Evolutionary conservation across 92 coral and sea anemone genomes (phyloP).

Genomic region (Phenganax subtilis): DNA sequence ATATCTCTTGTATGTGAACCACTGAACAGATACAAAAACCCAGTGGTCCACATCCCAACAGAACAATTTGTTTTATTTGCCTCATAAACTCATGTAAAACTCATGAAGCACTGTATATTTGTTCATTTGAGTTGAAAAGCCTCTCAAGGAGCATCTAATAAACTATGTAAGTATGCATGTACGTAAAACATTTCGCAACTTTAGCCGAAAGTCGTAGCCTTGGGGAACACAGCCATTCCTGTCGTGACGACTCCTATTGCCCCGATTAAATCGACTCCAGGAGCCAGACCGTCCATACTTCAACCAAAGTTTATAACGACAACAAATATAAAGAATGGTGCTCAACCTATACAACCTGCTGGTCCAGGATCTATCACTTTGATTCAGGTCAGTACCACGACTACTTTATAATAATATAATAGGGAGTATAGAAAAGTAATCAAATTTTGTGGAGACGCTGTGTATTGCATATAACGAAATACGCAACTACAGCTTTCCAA

Average conservation of each 20-base stretch:
- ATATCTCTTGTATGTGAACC: too few species aligned
- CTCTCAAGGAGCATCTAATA: too few species aligned
- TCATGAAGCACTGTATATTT: too few species aligned
- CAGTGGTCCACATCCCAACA: too few species aligned
- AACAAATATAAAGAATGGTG: slow-evolving; percentile 65
- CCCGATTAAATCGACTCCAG: slow-evolving; percentile 55
- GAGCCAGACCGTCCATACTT: slow-evolving; percentile 56
- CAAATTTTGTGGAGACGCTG: too few species aligned
- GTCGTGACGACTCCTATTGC: slow-evolving; percentile 84
- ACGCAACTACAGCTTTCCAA: too few species aligned
- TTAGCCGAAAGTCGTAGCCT: slow-evolving; percentile 81
- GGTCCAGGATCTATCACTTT: slow-evolving; percentile 74
- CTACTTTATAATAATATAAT: not conserved
- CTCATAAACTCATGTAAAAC: too few species aligned
- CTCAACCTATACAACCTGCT: slow-evolving; percentile 83
- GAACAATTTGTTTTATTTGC: too few species aligned
- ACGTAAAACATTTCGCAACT: not conserved
- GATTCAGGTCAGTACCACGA: slow-evolving; percentile 62
- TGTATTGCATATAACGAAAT: too few species aligned
- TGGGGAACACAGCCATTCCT: slow-evolving; percentile 76
- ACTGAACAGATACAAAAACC: too few species aligned
- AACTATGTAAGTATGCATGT: not conserved
- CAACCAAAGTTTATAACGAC: slow-evolving; percentile 88
- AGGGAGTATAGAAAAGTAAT: too few species aligned
- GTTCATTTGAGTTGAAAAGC: too few species aligned